Conservation (phyloP, 2,113 vertebrate genomes). For the Laterallus jamaicensis region DNA sequence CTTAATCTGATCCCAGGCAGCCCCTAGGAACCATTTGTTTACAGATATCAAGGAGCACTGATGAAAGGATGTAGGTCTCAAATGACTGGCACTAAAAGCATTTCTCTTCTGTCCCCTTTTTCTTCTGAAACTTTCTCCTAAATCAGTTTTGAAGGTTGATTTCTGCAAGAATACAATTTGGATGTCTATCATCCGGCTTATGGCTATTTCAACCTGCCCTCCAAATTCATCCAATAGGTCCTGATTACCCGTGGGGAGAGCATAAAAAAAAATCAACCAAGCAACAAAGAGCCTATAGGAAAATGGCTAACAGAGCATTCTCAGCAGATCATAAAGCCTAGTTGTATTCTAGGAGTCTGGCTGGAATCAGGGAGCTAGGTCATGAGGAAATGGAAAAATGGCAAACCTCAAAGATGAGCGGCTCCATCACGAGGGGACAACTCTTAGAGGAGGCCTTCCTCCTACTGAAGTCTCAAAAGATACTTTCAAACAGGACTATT, state of each 20-base stretch:
- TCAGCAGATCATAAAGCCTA: not conserved
- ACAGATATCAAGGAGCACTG: not conserved
- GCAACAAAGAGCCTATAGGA: not conserved
- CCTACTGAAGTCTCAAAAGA: not conserved
- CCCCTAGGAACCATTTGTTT: not conserved
- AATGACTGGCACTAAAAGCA: not conserved
- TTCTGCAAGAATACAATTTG: not conserved
- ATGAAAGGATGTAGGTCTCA: not conserved
- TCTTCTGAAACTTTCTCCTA: not conserved
- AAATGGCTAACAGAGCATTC: not conserved
- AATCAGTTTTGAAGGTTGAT: not conserved
- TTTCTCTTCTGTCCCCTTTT: not conserved
- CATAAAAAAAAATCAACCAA: not conserved
- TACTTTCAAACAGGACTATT: not conserved
- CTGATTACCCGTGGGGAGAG: not conserved
- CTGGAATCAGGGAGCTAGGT: not conserved
- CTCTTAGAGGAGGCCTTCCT: not conserved
- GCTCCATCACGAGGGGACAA: not conserved
- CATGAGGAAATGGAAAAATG: not conserved
- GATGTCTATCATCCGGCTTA: not conserved
- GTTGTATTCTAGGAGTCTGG: not conserved
- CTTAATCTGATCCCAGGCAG: not conserved
- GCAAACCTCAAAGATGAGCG: not conserved
- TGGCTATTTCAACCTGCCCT: not conserved
- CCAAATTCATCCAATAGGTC: not conserved